Conservation (phyloP, 2,888 invertebrate species). For the Drosophila macrospina region DNA sequence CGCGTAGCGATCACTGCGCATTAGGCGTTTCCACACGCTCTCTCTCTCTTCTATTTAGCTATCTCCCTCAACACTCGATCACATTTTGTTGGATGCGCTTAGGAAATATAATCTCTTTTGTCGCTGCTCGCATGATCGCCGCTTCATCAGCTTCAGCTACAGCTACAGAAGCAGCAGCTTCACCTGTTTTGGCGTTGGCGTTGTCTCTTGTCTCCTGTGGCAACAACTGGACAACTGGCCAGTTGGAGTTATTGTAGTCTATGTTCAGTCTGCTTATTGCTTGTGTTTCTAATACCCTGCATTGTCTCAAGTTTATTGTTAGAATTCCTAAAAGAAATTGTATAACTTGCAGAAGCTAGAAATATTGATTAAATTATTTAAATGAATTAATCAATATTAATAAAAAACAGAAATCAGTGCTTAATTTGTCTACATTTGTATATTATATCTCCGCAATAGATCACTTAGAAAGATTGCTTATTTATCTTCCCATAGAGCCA, state of each 20-base stretch:
- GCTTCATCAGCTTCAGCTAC: constrained; percentile 66
- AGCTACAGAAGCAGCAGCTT: constrained; percentile 25
- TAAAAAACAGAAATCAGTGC: too few species aligned
- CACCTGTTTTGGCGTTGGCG: constrained; percentile 55
- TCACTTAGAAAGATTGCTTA: neutral
- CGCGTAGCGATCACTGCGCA: constrained; percentile 62
- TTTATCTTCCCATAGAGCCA: neutral
- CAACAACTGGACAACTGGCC: constrained; percentile 8
- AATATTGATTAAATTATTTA: neutral
- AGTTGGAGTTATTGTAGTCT: constrained; percentile 8
- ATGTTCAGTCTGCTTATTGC: constrained; percentile 28
- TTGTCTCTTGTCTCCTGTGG: constrained; percentile 23
- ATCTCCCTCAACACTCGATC: constrained; percentile 8
- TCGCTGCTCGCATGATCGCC: constrained; percentile 80
- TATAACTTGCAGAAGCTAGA: too few species aligned
- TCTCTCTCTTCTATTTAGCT: neutral
- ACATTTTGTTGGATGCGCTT: constrained; percentile 81
- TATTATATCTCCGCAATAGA: neutral
- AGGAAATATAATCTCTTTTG: constrained; percentile 84
- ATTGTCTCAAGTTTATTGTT: neutral
- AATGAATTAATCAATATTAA: neutral
- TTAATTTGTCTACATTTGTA: too few species aligned
- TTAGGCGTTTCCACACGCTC: constrained; percentile 57
- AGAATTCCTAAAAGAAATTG: too few species aligned
- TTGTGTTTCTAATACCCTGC: constrained; percentile 14